phyloP scores from a whole-genome alignment of 2,797 vertebrate species.

The Trichosurus vulpecula region DNA sequence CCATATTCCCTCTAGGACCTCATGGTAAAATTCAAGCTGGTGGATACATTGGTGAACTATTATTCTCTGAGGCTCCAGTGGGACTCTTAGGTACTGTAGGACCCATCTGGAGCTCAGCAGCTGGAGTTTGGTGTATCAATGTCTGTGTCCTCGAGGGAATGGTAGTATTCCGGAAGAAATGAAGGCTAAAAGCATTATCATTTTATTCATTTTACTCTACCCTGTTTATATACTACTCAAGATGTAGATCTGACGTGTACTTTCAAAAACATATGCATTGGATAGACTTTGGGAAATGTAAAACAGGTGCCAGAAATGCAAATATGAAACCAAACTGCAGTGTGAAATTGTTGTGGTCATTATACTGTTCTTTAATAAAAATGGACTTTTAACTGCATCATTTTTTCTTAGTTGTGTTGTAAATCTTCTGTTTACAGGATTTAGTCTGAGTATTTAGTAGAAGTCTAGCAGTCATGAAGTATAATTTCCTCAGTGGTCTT shows the following conservation, averaged over 20 bases:
- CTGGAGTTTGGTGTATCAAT: neutral
- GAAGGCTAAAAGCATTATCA: neutral
- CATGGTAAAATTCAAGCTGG: neutral
- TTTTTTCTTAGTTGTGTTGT: conserved; percentile 67
- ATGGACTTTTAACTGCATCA: conserved; percentile 60
- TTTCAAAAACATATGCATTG: conserved; percentile 37
- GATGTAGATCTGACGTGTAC: conserved; percentile 27
- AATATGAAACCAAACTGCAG: neutral
- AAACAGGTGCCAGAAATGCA: conserved; percentile 63
- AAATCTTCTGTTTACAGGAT: conserved; percentile 79
- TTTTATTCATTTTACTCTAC: conserved; percentile 13
- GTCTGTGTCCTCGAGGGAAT: neutral
- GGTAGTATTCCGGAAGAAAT: neutral
- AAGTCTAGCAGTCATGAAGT: conserved; percentile 78
- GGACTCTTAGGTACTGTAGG: neutral
- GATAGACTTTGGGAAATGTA: conserved; percentile 46
- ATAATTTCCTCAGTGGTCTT: conserved; percentile 79
- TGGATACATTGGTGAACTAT: neutral
- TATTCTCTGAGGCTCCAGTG: neutral
- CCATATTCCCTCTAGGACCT: neutral
- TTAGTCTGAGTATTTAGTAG: conserved; percentile 70
- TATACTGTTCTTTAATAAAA: conserved; percentile 68
- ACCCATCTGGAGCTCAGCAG: neutral
- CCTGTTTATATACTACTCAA: neutral
- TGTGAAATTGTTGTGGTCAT: conserved; percentile 50